Base-by-base conservation (phyloP, 2,888 invertebrate species). In the Gymnoscelis rufifasciata region DNA sequence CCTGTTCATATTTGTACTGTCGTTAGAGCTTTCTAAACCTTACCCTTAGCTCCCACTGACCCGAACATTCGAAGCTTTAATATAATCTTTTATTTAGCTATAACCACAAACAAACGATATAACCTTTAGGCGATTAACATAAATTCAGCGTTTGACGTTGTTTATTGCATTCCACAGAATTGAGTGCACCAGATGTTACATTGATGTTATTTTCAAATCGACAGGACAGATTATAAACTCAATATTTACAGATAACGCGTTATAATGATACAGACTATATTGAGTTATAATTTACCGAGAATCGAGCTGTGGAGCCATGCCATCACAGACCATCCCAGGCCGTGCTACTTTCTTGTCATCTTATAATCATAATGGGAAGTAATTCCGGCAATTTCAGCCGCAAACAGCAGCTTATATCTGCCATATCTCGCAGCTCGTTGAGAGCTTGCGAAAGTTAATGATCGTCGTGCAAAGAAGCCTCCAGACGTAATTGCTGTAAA, bases 11-110 rank as follows among this genome's bases (percentile, higher is more conserved):
- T 87, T 87, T 86, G 82, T 63, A 62, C 60, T 74, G 68, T 74
- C 57, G 69, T 86, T 86, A 84, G 74, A 79, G 68, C 78, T 78
- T 71, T 78, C 74, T 71, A 72, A 75, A 75, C 73, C 77, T 79
- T 75, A 71, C 60, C 60, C 56, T 56, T 53, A 59, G 54, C 60
- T 64, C 35, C 38, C 36, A 33, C 40, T 52, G 48, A 51, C 47
- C 47, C 38, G 45, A 27, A 51, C 48, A 47, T 41, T 50, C 38
- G 38, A 45, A 52, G 44, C 47, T 38, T 46, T 46, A 47, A 52
- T 35, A 10, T 47, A 47, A 54, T 52, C 47, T 46, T 39, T 52
- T 54, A 47, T 52, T 49, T 47, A 52, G 19, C 45, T 28, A 29
- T 44, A 39, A 31, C 42, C 44, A 46, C 47, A 51, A 51, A 49